These are phyloP conservation scores for Galendromus occidentalis DNA, from an alignment of 1,140 invertebrate genomes.

Conservation along the genomic window DNA sequence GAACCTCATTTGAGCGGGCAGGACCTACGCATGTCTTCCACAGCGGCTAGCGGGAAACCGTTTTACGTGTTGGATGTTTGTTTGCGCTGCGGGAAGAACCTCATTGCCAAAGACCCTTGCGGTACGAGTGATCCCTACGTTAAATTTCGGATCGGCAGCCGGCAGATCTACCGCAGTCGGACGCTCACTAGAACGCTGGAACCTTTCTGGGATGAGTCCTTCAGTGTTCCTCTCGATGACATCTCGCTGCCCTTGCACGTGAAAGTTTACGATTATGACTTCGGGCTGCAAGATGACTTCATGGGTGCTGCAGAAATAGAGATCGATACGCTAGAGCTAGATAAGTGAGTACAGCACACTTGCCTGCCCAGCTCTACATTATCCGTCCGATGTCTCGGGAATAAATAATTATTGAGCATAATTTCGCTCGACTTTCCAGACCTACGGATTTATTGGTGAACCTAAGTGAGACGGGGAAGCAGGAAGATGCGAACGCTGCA, in stretches of 20 bases:
- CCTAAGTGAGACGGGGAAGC: constrained; percentile 41
- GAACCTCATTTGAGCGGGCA: constrained; percentile 18
- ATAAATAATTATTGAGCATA: background rate
- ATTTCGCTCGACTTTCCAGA: constrained; percentile 27
- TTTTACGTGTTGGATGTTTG: constrained; percentile 76
- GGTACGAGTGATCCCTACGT: constrained; percentile 95
- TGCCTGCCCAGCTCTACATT: background rate
- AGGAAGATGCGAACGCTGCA: constrained; percentile 41
- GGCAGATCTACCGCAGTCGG: constrained; percentile 76
- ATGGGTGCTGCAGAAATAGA: constrained; percentile 79
- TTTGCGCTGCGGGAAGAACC: constrained; percentile 60
- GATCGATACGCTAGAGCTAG: constrained; percentile 58
- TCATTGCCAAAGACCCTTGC: constrained; percentile 81
- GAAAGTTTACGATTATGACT: constrained; percentile 95
- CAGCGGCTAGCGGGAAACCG: constrained; percentile 31
- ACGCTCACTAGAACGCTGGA: constrained; percentile 72
- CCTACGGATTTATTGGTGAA: constrained; percentile 52
- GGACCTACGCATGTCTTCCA: constrained; percentile 22
- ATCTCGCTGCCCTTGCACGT: constrained; percentile 64
- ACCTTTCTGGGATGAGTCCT: constrained; percentile 87
- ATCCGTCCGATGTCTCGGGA: background rate
- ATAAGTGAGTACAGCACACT: constrained; percentile 34
- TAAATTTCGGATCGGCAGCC: constrained; percentile 76
- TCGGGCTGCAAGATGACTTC: constrained; percentile 88
- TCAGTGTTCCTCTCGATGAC: constrained; percentile 82